These are phyloP conservation scores for Planiliza haematocheilus DNA, from an alignment of 2,113 vertebrate genomes.

Conservation along the genomic window DNA sequence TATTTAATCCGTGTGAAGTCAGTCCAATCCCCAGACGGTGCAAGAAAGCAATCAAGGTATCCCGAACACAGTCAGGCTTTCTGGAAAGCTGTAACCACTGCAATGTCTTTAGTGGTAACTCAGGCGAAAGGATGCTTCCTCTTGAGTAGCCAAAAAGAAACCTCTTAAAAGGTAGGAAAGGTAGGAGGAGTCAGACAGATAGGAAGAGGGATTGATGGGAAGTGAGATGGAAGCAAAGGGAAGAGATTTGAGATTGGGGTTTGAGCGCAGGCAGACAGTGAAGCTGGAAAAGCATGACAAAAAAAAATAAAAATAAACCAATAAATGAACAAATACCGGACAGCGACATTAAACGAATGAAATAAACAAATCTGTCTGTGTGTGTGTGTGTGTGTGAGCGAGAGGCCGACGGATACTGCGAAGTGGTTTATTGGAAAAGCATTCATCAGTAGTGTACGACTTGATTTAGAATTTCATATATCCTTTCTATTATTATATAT, in stretches of 20 bases:
- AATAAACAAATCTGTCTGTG: constrained; percentile 74
- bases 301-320: neutral
- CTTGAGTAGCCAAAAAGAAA: constrained; percentile 77
- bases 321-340: constrained; percentile 33
- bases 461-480: constrained; percentile 81
- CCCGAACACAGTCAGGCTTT: constrained; percentile 63
- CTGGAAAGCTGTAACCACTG: constrained; percentile 65
- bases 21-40: constrained; percentile 58
- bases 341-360: constrained; percentile 62
- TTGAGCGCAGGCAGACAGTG: constrained; percentile 27
- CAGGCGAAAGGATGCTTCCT: constrained; percentile 71
- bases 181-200: constrained; percentile 31
- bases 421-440: constrained; percentile 73
- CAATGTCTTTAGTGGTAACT: constrained; percentile 68
- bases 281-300: constrained; percentile 55
- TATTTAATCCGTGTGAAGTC: constrained; percentile 67
- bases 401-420: constrained; percentile 64
- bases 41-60: constrained; percentile 61
- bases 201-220: constrained; percentile 1
- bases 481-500: constrained; percentile 78
- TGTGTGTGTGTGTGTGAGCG: constrained; percentile 76
- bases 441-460: constrained; percentile 79
- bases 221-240: constrained; percentile 29
- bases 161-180: constrained; percentile 77
- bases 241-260: constrained; percentile 38